Base-by-base conservation (phyloP, 1,140 invertebrate genomes). In the Drosophila azteca region DNA sequence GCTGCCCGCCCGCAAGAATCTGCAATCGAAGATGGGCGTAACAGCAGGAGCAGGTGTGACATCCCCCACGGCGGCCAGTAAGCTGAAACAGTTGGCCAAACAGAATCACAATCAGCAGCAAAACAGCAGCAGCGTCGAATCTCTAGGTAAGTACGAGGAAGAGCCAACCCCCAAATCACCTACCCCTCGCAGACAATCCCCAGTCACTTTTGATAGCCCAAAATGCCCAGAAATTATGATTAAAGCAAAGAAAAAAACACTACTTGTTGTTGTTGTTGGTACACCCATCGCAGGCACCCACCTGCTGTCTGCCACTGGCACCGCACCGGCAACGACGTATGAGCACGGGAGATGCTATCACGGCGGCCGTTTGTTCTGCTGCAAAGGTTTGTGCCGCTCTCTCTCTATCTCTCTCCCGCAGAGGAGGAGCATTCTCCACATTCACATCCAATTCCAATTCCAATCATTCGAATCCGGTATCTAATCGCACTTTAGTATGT, bases 1-100 rank as follows among this genome's bases (percentile, higher is more conserved):
- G 7, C 76, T 93, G 15, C 93, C 93, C 6, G 91, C 91, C 2
- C 90, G 90, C 24, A 81, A 55, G 81, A 90, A 39, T 78, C 64
- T 79, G 6, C 82, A 87, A 11, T 63, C 53, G 5, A 79, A 85
- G 60, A 66, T 83, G 65, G 60, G 71, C 20, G 41, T 41, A 39
- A 43, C 31, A 9, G 29, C 74, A 22, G 57, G 67, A 39, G 50
- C 63, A 3, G 26, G 35, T 39, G 35, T 69, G 3, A 41, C 58
- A 41, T 77, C 77, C 1, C 58, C 82, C 7, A 75, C 64, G 15
- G 75, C 71, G 2, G 66, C 57, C 35, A 35, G 49, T 26, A 70
- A 70, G 59, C 44, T 61, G 26, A 72, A 50, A 48, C 77, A 43
- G 35, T 74, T 90, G 51, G 71, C 61, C 41, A 74, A 61, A 41